Evolutionary conservation across 2,888 invertebrate genomes (phyloP).

Genomic region (Apocheima hispidaria): DNA sequence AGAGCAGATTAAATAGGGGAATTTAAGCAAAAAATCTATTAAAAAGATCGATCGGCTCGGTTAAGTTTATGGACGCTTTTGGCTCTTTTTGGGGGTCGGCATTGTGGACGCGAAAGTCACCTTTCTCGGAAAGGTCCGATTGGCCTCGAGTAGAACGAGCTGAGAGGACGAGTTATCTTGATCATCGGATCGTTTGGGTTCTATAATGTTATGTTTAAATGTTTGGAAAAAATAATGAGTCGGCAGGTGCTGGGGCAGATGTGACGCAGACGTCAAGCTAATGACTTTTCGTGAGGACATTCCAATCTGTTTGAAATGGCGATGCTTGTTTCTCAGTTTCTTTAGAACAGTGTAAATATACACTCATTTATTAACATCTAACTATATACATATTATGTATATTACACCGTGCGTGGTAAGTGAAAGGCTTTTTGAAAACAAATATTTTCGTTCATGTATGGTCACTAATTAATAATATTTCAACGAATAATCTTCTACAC

Average conservation of each 20-base stretch:
- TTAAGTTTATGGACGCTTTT: constrained; percentile 18
- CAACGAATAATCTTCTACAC: too few species aligned
- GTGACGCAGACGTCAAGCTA: constrained; percentile 8
- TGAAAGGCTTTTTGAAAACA: background rate
- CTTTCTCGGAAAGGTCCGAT: constrained; percentile 33
- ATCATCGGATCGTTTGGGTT: constrained; percentile 22
- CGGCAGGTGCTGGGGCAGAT: constrained; percentile 35
- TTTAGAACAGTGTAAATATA: background rate
- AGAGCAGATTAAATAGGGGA: constrained; percentile 48
- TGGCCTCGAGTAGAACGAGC: constrained; percentile 21
- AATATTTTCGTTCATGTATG: background rate
- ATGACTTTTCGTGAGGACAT: constrained; percentile 20
- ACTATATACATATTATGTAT: too few species aligned
- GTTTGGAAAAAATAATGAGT: constrained; percentile 31
- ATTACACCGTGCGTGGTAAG: too few species aligned
- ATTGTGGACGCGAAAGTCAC: constrained; percentile 42
- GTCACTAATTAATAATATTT: too few species aligned
- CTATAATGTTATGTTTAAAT: constrained; percentile 20
- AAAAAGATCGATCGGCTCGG: constrained; percentile 27
- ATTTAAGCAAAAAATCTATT: constrained; percentile 34
- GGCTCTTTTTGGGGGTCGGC: constrained; percentile 21
- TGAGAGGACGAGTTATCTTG: constrained; percentile 31
- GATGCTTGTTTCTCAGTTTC: background rate
- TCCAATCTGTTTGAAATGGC: constrained; percentile 9
- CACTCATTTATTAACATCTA: too few species aligned